These are phyloP conservation scores for Callocephalon fimbriatum DNA, from an alignment of 2,113 vertebrate genomes.

Conservation along the genomic window DNA sequence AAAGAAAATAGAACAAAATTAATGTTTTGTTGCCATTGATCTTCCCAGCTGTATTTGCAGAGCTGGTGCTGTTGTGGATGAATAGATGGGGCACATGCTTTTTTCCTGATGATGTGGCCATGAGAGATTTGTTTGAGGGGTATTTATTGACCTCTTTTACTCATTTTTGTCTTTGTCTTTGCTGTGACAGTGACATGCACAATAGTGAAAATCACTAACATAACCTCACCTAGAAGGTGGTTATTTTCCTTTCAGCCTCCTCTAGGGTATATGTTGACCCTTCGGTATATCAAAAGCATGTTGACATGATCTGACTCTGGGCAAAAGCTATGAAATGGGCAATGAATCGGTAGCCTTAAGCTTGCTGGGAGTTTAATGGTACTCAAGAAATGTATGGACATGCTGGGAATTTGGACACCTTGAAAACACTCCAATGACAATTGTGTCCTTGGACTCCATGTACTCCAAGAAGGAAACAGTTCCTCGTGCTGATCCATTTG, in stretches of 20 bases:
- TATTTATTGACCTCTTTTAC: neutral
- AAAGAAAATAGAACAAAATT: neutral
- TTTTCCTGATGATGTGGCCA: neutral
- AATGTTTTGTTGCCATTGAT: neutral
- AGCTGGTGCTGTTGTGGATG: neutral
- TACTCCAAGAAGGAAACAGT: neutral
- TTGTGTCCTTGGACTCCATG: neutral
- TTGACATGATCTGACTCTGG: neutral
- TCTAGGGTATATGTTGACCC: neutral
- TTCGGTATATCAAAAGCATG: neutral
- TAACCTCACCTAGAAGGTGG: neutral
- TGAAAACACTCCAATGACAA: neutral
- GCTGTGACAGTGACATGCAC: rapidly evolving
- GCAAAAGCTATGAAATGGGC: neutral
- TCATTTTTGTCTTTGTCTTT: neutral
- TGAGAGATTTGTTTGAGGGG: neutral
- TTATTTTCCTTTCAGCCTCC: neutral
- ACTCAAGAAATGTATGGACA: neutral
- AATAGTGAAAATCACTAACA: neutral
- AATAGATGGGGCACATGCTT: neutral
- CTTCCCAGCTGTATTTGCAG: neutral
- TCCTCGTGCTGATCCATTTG: neutral
- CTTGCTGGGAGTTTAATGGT: neutral
- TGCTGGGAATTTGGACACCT: neutral
- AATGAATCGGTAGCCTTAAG: neutral